Evolutionary conservation across 1,140 invertebrate genomes (phyloP), one percentile per base, ranked within the genome.

Genomic region (Lamellibrachia luymesi): DNA sequence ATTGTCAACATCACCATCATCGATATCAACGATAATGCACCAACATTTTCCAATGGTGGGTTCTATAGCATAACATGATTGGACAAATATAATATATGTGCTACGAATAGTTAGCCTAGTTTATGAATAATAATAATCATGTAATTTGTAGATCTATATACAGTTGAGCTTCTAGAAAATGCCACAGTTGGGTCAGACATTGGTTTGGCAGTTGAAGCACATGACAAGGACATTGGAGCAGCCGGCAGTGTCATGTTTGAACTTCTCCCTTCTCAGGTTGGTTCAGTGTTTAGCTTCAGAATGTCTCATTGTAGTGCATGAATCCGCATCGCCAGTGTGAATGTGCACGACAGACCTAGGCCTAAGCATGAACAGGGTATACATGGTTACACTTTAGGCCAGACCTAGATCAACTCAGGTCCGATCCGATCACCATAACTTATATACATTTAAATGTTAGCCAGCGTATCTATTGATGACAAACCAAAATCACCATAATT

Each of bases 11-110:
- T 92, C 50, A 92, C 92, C 51, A 52, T 92, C 8, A 13, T 38
- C 2, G 92, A 92, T 52, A 13, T 92, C 92, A 92, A 92, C 27
- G 92, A 92, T 51, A 92, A 92, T 64, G 92, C 92, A 17, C 92
- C 92, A 52, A 64, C 27, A 64, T 92, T 92, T 92, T 51, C 52
- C 50, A 50, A 13, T 51, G 92, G 52, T 92, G 51, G 52, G 50
- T 49, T 27, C 2, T 4, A 10, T 50, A 25, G 27, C 22, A 38
- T 8, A 91, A 50, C 50, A 91, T 91, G 90, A 22, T 91, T n/a
- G 10, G 38, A 50, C 17, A 13, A 91, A 80, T 22, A 2, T 80
- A 80, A 80, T 6, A 56, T 56, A 17, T 56, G 17, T 56, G 6
- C 17, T 6, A 8, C 6, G 1, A 1, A 56, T 56, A 38, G 38